Conservation (phyloP, 2,888 invertebrate genomes). For the Aporophyla nigra region DNA sequence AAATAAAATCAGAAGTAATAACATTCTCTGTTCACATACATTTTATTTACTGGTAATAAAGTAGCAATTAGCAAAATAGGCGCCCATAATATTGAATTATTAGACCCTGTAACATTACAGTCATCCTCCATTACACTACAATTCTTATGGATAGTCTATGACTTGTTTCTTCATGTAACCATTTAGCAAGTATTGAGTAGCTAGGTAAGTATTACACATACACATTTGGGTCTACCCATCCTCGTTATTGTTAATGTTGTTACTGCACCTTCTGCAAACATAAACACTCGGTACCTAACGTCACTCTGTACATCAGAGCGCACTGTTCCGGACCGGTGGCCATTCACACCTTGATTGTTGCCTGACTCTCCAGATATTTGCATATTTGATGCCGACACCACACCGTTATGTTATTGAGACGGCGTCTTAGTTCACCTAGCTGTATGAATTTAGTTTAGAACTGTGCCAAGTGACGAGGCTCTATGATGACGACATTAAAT, state of each 20-base stretch:
- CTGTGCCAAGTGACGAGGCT: background rate
- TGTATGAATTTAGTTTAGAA: conserved; percentile 20
- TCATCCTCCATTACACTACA: background rate
- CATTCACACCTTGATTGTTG: conserved; percentile 62
- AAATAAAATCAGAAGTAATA: background rate
- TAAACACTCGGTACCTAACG: conserved; percentile 4
- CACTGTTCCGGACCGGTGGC: conserved; percentile 51
- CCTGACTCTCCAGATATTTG: conserved; percentile 53
- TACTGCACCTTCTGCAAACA: conserved; percentile 26
- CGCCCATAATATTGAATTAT: background rate
- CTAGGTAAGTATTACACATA: too few relatives aligned
- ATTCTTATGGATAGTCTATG: background rate
- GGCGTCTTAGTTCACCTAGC: conserved; percentile 5
- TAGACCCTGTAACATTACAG: background rate
- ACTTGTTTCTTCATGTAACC: background rate
- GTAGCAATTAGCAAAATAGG: background rate
- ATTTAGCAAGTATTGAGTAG: background rate
- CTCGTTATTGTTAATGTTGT: too few relatives aligned
- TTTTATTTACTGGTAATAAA: too few relatives aligned
- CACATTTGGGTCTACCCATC: too few relatives aligned
- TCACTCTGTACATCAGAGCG: conserved; percentile 48
- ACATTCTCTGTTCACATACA: background rate
- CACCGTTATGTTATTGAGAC: conserved; percentile 48
- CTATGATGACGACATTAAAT: background rate
- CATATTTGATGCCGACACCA: conserved; percentile 58